Evolutionary conservation across 2,113 vertebrate genomes (phyloP).

Genomic region (Myotis brandtii): DNA sequence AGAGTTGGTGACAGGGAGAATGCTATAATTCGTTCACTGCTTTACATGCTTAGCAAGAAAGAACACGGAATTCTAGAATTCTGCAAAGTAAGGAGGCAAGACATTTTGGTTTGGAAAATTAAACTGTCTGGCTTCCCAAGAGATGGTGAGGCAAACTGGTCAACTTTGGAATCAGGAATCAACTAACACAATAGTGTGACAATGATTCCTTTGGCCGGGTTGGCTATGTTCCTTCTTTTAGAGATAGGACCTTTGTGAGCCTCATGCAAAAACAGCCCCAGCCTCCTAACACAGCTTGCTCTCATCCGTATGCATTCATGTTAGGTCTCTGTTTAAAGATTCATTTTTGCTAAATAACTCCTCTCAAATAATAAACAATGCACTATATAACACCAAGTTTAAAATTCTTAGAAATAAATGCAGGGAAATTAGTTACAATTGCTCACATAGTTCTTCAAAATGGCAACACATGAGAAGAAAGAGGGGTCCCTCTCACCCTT

Average conservation of each 20-base stretch:
- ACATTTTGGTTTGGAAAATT: slow-evolving; percentile 28
- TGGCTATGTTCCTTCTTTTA: background rate
- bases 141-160: slow-evolving; percentile 41
- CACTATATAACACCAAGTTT: slow-evolving; percentile 79
- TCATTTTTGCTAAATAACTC: slow-evolving; percentile 77
- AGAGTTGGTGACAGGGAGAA: slow-evolving; percentile 49
- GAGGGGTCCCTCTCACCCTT: slow-evolving; percentile 83
- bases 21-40: background rate
- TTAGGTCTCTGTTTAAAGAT: slow-evolving; percentile 47
- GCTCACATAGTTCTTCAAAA: slow-evolving; percentile 85
- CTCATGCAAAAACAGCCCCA: background rate
- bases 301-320: background rate
- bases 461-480: slow-evolving; percentile 83
- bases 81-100: slow-evolving; percentile 23
- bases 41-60: slow-evolving; percentile 47
- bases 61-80: slow-evolving; percentile 10
- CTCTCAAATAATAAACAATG: slow-evolving; percentile 78
- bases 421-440: slow-evolving; percentile 85
- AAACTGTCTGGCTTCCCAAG: slow-evolving; percentile 18
- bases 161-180: slow-evolving; percentile 39
- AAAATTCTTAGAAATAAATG: slow-evolving; percentile 85
- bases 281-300: background rate
- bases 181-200: background rate
- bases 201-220: slow-evolving; percentile 16
- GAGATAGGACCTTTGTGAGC: slow-evolving; percentile 36